Evolutionary conservation across 2,888 invertebrate species (phyloP).

Genomic region (Griposia aprilina): DNA sequence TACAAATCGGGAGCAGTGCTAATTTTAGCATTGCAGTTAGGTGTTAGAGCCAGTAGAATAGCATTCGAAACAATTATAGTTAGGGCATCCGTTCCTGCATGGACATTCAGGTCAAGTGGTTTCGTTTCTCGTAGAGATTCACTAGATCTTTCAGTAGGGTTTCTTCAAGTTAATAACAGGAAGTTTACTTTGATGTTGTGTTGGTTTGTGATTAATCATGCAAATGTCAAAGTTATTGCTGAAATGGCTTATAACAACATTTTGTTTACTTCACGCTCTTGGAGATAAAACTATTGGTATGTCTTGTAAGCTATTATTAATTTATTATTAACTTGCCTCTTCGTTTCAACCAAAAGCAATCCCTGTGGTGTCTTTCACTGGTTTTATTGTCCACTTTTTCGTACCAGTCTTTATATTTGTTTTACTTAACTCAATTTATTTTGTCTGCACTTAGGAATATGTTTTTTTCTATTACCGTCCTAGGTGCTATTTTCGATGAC

Average conservation of each 20-base stretch:
- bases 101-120: conserved; percentile 61
- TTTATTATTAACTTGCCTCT: background rate
- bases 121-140: conserved; percentile 31
- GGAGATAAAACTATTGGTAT: conserved; percentile 74
- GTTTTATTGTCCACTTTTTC: background rate
- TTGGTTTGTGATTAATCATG: conserved; percentile 46
- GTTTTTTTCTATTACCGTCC: conserved; percentile 12
- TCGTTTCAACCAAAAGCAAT: background rate
- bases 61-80: conserved; percentile 70
- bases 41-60: conserved; percentile 68
- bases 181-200: conserved; percentile 33
- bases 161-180: conserved; percentile 29
- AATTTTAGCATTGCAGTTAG: conserved; percentile 69
- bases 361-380: background rate
- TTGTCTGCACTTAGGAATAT: background rate
- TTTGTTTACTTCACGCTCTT: conserved; percentile 59
- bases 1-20: conserved; percentile 57
- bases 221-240: conserved; percentile 43
- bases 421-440: conserved; percentile 2
- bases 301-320: conserved; percentile 35
- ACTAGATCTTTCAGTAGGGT: conserved; percentile 12
- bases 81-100: conserved; percentile 45
- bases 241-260: conserved; percentile 48
- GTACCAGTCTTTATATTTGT: background rate
- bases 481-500: conserved; percentile 92